phyloP scores from a whole-genome alignment of 1,140 invertebrate species.

The Ostrea denselamellosa region DNA sequence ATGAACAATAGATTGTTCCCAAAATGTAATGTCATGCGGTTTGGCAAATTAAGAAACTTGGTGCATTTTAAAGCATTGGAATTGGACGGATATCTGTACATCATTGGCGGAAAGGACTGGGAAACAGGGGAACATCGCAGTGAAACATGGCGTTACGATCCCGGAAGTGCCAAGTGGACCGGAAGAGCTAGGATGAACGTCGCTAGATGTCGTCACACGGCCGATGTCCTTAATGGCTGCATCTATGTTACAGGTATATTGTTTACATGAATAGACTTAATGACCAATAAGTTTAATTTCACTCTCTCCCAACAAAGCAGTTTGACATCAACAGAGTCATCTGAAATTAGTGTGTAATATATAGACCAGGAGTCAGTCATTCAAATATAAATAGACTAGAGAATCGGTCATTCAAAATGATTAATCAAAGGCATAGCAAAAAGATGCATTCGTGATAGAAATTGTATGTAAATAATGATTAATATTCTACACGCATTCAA shows the following conservation, averaged over 20 bases:
- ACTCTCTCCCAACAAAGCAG: background rate
- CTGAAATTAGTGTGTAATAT: background rate
- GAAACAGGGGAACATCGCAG: slow-evolving; percentile 59
- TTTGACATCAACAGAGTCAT: background rate
- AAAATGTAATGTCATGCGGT: slow-evolving; percentile 65
- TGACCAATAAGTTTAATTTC: background rate
- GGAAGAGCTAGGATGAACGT: slow-evolving; percentile 54
- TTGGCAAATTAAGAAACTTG: slow-evolving; percentile 61
- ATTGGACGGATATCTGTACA: slow-evolving; percentile 67
- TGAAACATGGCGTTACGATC: slow-evolving; percentile 66
- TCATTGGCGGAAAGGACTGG: slow-evolving; percentile 74
- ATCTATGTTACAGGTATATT: slow-evolving; percentile 71
- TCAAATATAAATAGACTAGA: background rate
- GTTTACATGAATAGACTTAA: background rate
- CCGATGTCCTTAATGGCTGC: slow-evolving; percentile 66
- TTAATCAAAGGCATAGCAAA: background rate
- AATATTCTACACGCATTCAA: background rate
- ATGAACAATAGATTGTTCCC: slow-evolving; percentile 64
- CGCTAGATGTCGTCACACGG: slow-evolving; percentile 69
- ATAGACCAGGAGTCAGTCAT: background rate
- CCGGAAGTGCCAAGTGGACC: slow-evolving; percentile 65
- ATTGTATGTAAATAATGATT: background rate
- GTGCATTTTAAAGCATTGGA: slow-evolving; percentile 67
- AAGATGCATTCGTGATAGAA: background rate
- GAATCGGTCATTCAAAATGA: background rate